Evolutionary conservation across 2,797 vertebrate genomes (phyloP).

Genomic region (Ciconia nigra): DNA sequence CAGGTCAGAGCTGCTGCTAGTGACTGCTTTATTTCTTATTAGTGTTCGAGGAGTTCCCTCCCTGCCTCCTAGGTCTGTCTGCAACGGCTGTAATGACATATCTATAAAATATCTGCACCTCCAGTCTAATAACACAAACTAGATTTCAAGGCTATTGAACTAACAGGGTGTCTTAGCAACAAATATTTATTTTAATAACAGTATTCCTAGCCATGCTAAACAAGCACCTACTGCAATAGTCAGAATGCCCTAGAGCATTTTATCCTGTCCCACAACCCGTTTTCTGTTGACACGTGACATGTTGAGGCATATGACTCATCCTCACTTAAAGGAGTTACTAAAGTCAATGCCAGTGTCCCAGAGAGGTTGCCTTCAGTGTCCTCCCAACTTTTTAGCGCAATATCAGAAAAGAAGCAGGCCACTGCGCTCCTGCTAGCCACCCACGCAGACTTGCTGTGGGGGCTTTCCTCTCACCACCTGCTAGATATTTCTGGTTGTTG

Average conservation of each 20-base stretch:
- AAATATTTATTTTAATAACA: slow-evolving; percentile 54
- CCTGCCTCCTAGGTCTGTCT: slow-evolving; percentile 20
- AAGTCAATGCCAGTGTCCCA: not conserved
- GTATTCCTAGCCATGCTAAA: slow-evolving; percentile 26
- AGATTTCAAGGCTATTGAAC: slow-evolving; percentile 28
- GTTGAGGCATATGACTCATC: not conserved
- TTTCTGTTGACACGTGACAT: not conserved
- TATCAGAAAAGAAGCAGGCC: not conserved
- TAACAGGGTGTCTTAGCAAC: slow-evolving; percentile 57
- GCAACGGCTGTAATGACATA: not conserved
- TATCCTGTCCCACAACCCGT: not conserved
- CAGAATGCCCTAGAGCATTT: not conserved
- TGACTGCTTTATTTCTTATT: slow-evolving; percentile 1
- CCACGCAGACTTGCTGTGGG: not conserved
- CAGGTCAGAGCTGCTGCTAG: slow-evolving; percentile 11
- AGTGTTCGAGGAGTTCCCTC: slow-evolving; percentile 21
- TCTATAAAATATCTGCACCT: slow-evolving; percentile 18
- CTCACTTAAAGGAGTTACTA: not conserved
- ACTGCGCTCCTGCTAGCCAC: not conserved
- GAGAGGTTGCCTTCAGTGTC: not conserved
- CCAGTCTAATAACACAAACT: slow-evolving; percentile 14
- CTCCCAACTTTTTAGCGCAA: not conserved
- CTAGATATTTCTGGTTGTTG: not conserved
- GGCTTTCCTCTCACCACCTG: not conserved
- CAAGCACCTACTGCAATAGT: not conserved